A percentile compares a stretch with the other conserved stretches of the same genome.
These are phyloP conservation scores for Gila orcuttii DNA, from an alignment of 2,113 vertebrate species.

Conservation along the genomic window DNA sequence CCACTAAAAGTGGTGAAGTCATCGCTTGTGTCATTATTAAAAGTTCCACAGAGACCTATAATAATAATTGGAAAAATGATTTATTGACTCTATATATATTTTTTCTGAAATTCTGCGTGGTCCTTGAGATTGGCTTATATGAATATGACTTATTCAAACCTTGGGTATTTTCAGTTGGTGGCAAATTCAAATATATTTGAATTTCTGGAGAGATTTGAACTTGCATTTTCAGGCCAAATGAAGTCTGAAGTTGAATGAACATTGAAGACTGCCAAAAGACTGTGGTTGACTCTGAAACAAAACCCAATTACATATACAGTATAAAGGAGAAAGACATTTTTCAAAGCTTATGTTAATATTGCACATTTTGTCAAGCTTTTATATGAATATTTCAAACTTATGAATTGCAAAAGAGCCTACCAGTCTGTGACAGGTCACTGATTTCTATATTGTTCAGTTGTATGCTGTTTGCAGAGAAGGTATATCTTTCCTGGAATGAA, in stretches of 20 bases:
- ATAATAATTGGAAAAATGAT: neutral
- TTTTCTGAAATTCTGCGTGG: neutral
- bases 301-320: neutral
- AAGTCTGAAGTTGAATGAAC: slow-evolving; percentile 70
- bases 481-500: slow-evolving; percentile 65
- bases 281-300: slow-evolving; percentile 61
- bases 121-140: neutral
- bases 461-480: slow-evolving; percentile 63
- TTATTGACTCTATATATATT: neutral
- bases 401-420: slow-evolving; percentile 55
- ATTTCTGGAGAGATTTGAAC: slow-evolving; percentile 73
- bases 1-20: slow-evolving; percentile 71
- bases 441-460: slow-evolving; percentile 57
- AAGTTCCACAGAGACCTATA: slow-evolving; percentile 78
- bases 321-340: neutral
- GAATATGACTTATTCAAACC: slow-evolving; percentile 47
- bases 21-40: slow-evolving; percentile 71
- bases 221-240: slow-evolving; percentile 71
- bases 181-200: slow-evolving; percentile 71
- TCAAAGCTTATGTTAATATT: neutral
- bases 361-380: neutral
- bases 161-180: slow-evolving; percentile 49
- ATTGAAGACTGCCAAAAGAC: slow-evolving; percentile 79
- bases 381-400: neutral
- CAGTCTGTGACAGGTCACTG: slow-evolving; percentile 66